Evolutionary conservation across 2,888 invertebrate genomes (phyloP).

Genomic region (Aleiodes leptofemur): DNA sequence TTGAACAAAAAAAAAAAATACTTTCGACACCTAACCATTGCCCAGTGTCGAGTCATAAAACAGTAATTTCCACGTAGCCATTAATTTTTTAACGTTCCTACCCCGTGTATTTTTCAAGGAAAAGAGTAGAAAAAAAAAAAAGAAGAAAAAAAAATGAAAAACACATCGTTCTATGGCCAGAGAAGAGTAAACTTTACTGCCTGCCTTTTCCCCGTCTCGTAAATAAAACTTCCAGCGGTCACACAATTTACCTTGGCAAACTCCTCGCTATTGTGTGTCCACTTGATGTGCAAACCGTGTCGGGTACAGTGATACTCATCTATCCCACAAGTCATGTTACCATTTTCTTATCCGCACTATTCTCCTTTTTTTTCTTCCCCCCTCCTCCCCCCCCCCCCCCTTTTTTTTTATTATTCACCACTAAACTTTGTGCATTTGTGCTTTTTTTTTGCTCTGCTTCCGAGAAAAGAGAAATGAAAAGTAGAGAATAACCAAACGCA

Average conservation of each 20-base stretch:
- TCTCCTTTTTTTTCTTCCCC: background rate
- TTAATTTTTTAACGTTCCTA: slow-evolving; percentile 29
- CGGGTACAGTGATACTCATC: slow-evolving; percentile 22
- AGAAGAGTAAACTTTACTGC: slow-evolving; percentile 32
- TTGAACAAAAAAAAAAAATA: slow-evolving; percentile 16
- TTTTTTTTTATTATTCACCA: background rate
- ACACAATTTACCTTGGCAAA: slow-evolving; percentile 36
- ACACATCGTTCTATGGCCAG: slow-evolving; percentile 21
- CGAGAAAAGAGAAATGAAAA: background rate
- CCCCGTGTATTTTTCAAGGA: slow-evolving; percentile 25
- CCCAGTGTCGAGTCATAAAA: slow-evolving; percentile 22
- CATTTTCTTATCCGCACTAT: slow-evolving; percentile 8
- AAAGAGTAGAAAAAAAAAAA: background rate
- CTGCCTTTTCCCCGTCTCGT: slow-evolving; percentile 32
- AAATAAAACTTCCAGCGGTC: slow-evolving; percentile 36
- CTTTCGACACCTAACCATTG: slow-evolving; percentile 22
- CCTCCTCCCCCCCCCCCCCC: background rate
- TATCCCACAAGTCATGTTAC: slow-evolving; percentile 25
- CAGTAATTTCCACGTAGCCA: slow-evolving; percentile 33
- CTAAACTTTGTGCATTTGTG: background rate
- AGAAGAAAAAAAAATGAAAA: background rate
- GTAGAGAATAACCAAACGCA: background rate
- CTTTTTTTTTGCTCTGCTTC: background rate
- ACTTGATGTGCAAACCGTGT: slow-evolving; percentile 34
- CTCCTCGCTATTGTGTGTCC: slow-evolving; percentile 35